Percentiles rank a stretch among this genome's conserved stretches.
Conservation (phyloP, 2,888 invertebrate genomes). For the Onchidella celtica region DNA sequence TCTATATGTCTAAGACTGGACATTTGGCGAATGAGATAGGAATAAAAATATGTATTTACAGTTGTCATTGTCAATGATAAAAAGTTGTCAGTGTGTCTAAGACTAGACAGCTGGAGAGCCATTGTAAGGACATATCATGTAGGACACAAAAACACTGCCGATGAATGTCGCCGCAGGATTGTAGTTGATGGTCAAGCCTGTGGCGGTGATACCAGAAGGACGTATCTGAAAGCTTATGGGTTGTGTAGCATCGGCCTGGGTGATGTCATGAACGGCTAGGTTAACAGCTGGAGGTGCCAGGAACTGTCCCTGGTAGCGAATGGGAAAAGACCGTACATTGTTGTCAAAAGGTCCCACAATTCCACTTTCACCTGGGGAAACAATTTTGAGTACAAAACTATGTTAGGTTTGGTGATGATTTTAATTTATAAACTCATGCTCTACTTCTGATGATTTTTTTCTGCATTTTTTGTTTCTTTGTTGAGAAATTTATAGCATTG, state of each 20-base stretch:
- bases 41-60: no score
- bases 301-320: slow-evolving; percentile 12
- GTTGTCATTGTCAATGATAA: no score
- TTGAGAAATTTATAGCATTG: no score
- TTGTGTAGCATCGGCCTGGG: neutral
- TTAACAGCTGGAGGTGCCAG: neutral
- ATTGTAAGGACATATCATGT: slow-evolving; percentile 19
- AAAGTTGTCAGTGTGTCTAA: no score
- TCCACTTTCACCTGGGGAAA: slow-evolving; percentile 27
- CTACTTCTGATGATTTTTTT: no score
- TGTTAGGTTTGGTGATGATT: no score
- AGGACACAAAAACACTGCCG: neutral
- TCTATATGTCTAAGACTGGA: no score
- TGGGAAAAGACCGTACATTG: neutral
- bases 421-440: no score
- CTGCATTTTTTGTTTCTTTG: no score
- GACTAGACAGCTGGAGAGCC: no score
- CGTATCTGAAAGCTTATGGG: slow-evolving; percentile 9
- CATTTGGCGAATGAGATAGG: no score
- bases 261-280: slow-evolving; percentile 3
- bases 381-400: neutral
- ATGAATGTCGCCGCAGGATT: neutral
- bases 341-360: slow-evolving; percentile 5
- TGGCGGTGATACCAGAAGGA: neutral
- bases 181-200: neutral